phyloP scores from a whole-genome alignment of 2,113 vertebrate genomes.

The Diadophis punctatus region DNA sequence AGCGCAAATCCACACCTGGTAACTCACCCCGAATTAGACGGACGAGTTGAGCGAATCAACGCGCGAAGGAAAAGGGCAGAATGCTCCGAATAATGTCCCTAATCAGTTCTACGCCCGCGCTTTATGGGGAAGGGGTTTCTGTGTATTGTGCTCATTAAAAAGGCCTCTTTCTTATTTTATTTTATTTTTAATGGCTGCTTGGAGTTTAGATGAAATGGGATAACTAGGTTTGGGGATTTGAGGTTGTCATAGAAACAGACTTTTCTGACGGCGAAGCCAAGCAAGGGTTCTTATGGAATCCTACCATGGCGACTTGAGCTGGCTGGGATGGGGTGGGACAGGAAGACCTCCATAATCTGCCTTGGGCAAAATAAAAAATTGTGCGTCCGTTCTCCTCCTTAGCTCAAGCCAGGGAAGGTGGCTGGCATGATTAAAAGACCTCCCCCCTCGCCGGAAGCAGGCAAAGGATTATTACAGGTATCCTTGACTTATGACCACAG shows the following conservation, averaged over 20 bases:
- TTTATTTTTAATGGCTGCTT: slow-evolving; percentile 1
- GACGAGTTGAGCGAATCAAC: slow-evolving; percentile 2
- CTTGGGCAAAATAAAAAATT: neutral
- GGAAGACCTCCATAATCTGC: neutral
- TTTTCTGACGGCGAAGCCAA: slow-evolving; percentile 2
- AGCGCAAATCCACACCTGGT: neutral
- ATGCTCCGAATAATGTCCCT: neutral
- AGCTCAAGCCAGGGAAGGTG: neutral
- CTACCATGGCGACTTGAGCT: neutral
- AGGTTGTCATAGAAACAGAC: slow-evolving; percentile 66
- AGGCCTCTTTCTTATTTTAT: neutral
- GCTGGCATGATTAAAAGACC: neutral
- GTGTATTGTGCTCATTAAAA: neutral
- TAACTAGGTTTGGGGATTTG: slow-evolving; percentile 50
- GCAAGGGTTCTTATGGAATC: neutral
- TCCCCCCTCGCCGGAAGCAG: neutral
- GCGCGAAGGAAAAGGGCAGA: fast-evolving
- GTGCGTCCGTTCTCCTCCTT: too few species aligned
- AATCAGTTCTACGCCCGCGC: neutral
- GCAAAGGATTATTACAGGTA: neutral
- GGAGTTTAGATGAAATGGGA: slow-evolving; percentile 47
- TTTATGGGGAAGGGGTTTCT: neutral
- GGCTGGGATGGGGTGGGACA: neutral
- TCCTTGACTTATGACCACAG: neutral
- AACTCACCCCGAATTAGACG: fast-evolving